Evolutionary conservation across 2,113 vertebrate genomes (phyloP).

Genomic region (Heptranchias perlo): DNA sequence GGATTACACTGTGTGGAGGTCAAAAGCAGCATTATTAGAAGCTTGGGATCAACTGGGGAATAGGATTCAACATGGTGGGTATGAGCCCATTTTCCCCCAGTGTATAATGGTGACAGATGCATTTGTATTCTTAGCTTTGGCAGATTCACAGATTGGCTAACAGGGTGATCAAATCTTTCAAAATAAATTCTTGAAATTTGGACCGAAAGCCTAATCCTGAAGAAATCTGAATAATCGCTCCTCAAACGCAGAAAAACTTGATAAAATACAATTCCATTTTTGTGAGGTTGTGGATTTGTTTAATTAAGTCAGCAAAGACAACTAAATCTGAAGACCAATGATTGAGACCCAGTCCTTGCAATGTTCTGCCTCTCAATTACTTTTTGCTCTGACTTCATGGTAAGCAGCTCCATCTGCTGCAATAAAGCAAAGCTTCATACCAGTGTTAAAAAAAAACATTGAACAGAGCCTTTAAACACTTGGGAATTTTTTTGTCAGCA

Average conservation of each 20-base stretch:
- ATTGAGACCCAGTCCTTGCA: background rate
- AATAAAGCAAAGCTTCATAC: background rate
- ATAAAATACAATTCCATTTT: background rate
- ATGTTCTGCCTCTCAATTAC: background rate
- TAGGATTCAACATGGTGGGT: background rate
- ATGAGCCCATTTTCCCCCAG: background rate
- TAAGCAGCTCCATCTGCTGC: constrained; percentile 19
- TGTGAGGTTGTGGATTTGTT: background rate
- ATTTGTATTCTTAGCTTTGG: background rate
- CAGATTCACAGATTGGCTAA: background rate
- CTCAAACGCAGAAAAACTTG: background rate
- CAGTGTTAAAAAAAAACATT: background rate
- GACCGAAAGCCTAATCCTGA: background rate
- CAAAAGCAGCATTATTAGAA: background rate
- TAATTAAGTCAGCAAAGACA: background rate
- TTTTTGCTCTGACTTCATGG: background rate
- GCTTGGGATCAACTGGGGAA: background rate
- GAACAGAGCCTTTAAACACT: background rate
- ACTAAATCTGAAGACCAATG: background rate
- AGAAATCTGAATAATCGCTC: background rate
- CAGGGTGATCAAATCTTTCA: background rate
- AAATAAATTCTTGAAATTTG: background rate
- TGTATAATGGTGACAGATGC: background rate
- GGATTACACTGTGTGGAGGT: no score
- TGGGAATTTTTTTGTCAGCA: background rate